Evolutionary conservation across 2,113 vertebrate genomes (phyloP), one percentile per base, ranked within the genome.

Genomic region (Hypomesus transpacificus): DNA sequence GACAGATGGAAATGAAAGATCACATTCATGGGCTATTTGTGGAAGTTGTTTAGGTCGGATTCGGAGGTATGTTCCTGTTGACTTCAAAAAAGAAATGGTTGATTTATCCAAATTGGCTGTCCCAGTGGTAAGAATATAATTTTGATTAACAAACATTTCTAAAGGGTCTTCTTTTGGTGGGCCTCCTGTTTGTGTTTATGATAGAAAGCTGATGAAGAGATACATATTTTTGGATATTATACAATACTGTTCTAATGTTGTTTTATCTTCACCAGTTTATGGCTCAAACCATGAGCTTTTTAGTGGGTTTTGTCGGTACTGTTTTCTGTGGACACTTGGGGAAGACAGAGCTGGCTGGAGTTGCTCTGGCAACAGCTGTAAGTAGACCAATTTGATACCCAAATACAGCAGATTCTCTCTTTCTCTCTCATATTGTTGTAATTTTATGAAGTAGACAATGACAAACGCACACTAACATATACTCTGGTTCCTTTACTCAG

Each of bases 251-350:
- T 20, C 16, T 56, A 18, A 18, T 3, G 7, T 3, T 39, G 7
- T 64, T 34, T 26, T 39, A n/a, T 60, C 34, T 4, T 22, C 46
- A 2, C 61, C 53, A 96, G 95, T 89, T 92, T 51, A 53, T 95
- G 0, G 80, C 92, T 16, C 92, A 94, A 74, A 17, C 96, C 71
- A 91, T 96, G 92, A 69, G 75, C 31, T 94, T 94, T 74, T 71
- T 93, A 17, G 91, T 98, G 73, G 89, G 91, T 0, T 89, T 98
- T 59, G 85, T 97, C 59, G 98, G 95, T 73, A 93, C 94, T 1
- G 84, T 98, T 79, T 98, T 98, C 89, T 98, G 96, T 14, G 96
- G 95, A 14, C 96, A 95, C 78, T 78, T 98, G 84, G 96, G 96
- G 34, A 95, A 87, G 77, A 84, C 85, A 0, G 93, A 96, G 61